Percentiles rank a stretch among this genome's conserved stretches.
Evolutionary conservation across 2,888 invertebrate genomes (phyloP).

Genomic region (Nomada hirtipes): DNA sequence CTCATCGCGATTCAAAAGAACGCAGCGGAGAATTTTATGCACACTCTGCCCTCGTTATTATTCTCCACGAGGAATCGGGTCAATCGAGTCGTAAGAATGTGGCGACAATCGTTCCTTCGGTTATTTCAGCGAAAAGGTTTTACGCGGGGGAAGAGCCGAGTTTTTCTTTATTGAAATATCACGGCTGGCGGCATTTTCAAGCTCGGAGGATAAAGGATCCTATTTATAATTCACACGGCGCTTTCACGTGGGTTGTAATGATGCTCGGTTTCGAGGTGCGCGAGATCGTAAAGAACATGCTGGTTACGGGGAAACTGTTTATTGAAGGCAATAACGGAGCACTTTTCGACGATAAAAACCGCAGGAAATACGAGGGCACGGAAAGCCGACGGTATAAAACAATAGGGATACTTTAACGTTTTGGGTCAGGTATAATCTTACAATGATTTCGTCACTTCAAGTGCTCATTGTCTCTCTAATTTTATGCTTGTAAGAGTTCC

Average conservation of each 20-base stretch:
- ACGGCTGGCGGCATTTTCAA: background rate
- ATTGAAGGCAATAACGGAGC: constrained; percentile 31
- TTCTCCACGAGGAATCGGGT: background rate
- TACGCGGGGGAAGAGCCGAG: background rate
- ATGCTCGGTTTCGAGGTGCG: constrained; percentile 25
- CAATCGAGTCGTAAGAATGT: background rate
- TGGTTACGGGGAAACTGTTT: constrained; percentile 39
- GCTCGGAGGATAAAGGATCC: constrained; percentile 1
- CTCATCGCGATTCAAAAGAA: background rate
- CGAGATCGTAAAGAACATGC: constrained; percentile 30
- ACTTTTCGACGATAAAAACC: constrained; percentile 19
- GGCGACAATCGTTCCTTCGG: background rate
- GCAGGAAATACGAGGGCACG: background rate
- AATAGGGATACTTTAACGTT: background rate
- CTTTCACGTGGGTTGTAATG: constrained; percentile 37
- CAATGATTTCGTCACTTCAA: background rate
- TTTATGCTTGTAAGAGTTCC: background rate
- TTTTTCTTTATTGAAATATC: constrained; percentile 12
- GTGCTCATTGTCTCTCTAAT: background rate
- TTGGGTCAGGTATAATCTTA: background rate
- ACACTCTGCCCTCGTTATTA: background rate
- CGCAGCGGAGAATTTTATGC: background rate
- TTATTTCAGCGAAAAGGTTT: background rate
- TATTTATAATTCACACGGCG: constrained; percentile 27
- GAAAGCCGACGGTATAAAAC: background rate